Conservation (phyloP, 2,797 vertebrate species). For the Orestias chungarensis region DNA sequence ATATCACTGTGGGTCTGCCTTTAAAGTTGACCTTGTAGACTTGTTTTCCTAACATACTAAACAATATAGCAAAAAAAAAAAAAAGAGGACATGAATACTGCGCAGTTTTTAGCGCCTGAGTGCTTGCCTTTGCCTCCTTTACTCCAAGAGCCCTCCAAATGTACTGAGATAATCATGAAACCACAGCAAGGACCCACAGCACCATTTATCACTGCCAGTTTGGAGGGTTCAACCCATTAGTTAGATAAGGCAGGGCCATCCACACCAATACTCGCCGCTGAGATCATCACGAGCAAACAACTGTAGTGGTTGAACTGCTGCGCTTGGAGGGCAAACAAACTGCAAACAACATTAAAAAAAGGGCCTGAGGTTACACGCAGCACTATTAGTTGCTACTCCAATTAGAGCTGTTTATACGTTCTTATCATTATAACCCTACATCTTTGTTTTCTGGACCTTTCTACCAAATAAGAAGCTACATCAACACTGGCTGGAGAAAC, state of each 20-base stretch:
- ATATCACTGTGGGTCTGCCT: not conserved
- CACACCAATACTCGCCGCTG: conserved; percentile 34
- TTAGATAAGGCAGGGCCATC: conserved; percentile 48
- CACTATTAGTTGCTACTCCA: conserved; percentile 7
- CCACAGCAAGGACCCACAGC: conserved; percentile 29
- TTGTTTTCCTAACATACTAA: conserved; percentile 16
- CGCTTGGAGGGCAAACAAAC: conserved; percentile 3
- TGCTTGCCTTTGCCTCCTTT: conserved; percentile 41
- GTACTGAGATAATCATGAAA: conserved; percentile 59
- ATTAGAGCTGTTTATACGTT: conserved; percentile 11
- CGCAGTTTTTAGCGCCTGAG: conserved; percentile 23
- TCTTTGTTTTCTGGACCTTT: not conserved
- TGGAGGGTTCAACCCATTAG: conserved; percentile 55
- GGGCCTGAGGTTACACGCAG: not conserved
- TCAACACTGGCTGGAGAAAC: conserved; percentile 28
- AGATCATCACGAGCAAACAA: conserved; percentile 28
- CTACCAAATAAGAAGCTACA: not conserved
- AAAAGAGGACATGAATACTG: conserved; percentile 1
- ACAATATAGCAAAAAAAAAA: not conserved
- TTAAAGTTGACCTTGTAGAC: not conserved
- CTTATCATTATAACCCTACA: not conserved
- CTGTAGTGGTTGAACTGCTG: conserved; percentile 5
- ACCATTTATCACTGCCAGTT: conserved; percentile 74
- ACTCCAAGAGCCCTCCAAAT: conserved; percentile 36
- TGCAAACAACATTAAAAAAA: conserved; percentile 17